Evolutionary conservation across 2,113 vertebrate genomes (phyloP).

Genomic region (Alaudala cheleensis): DNA sequence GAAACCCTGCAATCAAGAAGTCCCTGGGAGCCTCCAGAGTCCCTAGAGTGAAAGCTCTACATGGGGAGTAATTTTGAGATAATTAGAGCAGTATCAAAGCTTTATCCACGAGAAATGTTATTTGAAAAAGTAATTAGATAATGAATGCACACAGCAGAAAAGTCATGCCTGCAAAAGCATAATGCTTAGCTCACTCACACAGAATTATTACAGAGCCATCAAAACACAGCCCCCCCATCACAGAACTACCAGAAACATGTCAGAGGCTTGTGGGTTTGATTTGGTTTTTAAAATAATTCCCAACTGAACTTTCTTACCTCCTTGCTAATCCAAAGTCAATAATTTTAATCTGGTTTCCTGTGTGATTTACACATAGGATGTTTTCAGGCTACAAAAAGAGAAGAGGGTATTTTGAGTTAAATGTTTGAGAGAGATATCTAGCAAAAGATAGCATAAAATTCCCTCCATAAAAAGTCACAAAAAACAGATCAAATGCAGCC

Average conservation of each 20-base stretch:
- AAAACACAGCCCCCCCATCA: background rate
- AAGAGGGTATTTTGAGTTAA: background rate
- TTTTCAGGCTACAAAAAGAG: slow-evolving; percentile 86
- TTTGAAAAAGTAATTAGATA: slow-evolving; percentile 11
- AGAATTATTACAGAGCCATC: background rate
- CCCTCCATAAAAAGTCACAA: background rate
- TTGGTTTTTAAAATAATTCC: background rate
- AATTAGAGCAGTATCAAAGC: background rate
- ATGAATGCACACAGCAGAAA: background rate
- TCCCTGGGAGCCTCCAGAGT: background rate
- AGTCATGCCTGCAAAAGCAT: background rate
- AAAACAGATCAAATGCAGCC: background rate
- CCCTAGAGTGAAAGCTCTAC: background rate
- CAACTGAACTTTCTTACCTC: slow-evolving; percentile 72
- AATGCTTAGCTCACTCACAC: background rate
- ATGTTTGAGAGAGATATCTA: background rate
- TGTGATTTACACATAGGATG: slow-evolving; percentile 88
- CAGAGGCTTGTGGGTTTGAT: background rate
- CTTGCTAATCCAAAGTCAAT: slow-evolving; percentile 96
- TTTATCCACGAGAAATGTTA: slow-evolving; percentile 6
- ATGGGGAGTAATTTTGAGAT: background rate
- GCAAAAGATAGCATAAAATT: background rate
- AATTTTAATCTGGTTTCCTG: slow-evolving; percentile 90
- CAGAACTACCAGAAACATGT: background rate
- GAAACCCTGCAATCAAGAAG: background rate